Evolutionary conservation across 2,888 invertebrate species (phyloP).

Genomic region (Trimorus sp.): DNA sequence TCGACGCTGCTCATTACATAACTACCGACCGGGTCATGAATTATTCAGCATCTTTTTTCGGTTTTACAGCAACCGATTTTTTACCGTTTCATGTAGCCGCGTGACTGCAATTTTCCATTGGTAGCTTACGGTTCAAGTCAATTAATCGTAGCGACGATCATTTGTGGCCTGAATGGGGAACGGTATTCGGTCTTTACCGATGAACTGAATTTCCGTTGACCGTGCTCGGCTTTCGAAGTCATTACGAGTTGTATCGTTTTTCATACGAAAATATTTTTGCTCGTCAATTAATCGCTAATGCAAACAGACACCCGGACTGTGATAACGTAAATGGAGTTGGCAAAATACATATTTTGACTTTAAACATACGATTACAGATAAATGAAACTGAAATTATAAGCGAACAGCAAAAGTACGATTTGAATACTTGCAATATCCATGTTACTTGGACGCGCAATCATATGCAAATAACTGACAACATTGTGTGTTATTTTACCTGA

Average conservation of each 20-base stretch:
- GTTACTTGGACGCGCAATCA: slow-evolving; percentile 10
- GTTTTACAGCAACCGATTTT: background rate
- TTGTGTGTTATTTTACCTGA: slow-evolving; percentile 28
- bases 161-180: no score
- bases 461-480: slow-evolving; percentile 26
- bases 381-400: slow-evolving; percentile 18
- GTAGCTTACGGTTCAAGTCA: background rate
- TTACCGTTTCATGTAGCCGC: background rate
- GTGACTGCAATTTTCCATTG: background rate
- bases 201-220: no score
- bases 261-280: background rate
- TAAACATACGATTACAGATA: slow-evolving; percentile 2
- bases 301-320: slow-evolving; percentile 2
- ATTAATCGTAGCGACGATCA: no score
- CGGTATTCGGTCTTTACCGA: no score
- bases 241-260: background rate
- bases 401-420: slow-evolving; percentile 5
- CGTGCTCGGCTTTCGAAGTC: background rate
- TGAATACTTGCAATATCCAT: slow-evolving; percentile 2
- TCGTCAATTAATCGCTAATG: background rate
- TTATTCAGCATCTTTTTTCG: slow-evolving; percentile 5
- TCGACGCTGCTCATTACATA: slow-evolving; percentile 8
- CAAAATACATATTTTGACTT: slow-evolving; percentile 6
- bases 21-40: background rate
- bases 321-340: background rate